Evolutionary conservation across 2,888 invertebrate species (phyloP), one percentile per base, ranked within the genome.

Genomic region (Malthinus seriepunctatus): DNA sequence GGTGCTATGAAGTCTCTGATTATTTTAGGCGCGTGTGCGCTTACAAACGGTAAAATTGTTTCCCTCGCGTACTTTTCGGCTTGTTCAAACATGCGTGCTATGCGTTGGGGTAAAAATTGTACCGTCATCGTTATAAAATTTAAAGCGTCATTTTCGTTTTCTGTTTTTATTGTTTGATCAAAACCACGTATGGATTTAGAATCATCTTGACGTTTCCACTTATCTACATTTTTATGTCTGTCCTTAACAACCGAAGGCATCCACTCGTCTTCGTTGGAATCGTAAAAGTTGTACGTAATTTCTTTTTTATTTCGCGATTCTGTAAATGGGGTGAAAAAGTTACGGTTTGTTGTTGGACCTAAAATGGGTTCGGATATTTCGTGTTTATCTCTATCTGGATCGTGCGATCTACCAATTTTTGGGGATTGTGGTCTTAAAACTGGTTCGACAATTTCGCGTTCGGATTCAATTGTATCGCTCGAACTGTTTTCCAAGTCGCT

Each of bases 1-100:
- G 76, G 75, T 3, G 69, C 67, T 10, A 79, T 78, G 39, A 79
- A 74, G 54, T 79, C 78, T 3, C 74, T 69, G 4, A 83, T 78
- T 63, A 91, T 85, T 56, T 86, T 86, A 0, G 91, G 91, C 1
- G 91, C 90, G 75, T 91, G 90, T 42, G 88, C 88, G 9, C 90
- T 90, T 8, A 91, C 90, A 5, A 91, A 75, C 0, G 91, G 91
- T 51, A 91, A 75, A 1, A 91, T 80, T 0, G 90, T 91, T 73
- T 90, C 88, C 51, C 90, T 82, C 0, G 92, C 91, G 74, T 92
- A 92, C 47, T 87, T 83, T 71, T 93, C 93, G 0, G 92, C 93
- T 67, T 91, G 86, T 35, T 91, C 89, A 45, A 93, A 84, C 76
- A 93, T 86, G 3, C 88, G 88, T 0, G 90, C 90, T 1, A 93